Evolutionary conservation across 2,797 vertebrate species (phyloP), one percentile per base, ranked within the genome.

Genomic region (Nasua narica): DNA sequence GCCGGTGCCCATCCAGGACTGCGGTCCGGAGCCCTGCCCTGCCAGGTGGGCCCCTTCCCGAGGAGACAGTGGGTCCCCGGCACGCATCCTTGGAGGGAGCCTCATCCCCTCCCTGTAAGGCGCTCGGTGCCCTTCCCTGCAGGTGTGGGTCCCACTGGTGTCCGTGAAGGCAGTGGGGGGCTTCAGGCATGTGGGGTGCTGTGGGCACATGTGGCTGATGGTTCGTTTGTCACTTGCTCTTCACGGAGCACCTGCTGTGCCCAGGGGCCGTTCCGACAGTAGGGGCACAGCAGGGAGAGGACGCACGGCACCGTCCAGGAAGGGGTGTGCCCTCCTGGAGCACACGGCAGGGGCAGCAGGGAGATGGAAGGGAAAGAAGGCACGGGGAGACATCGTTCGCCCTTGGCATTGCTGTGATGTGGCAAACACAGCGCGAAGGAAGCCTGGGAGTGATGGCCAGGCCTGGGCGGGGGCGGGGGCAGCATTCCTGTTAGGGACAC

Each of bases 1-100:
- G 86, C 74, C 82, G 5, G 7, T 19, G 32, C 96, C 86, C 69
- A 86, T 74, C 7, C 62, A 88, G 92, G 85, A 6, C 40, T 98
- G 97, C 27, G 94, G 82, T 32, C 85, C 1, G 2, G 93, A 92
- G 58, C 95, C 85, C 10, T 87, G 96, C 78, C 95, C 56, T 1
- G 94, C 95, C 92, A 94, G 87, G 96, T 97, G 67, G 50, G 92
- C 40, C 69, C 29, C 27, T 40, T 27, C 9, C 21, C 21, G 1
- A 15, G 67, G 18, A 84, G 50, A 35, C 7, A 4, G 69, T 46
- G 3, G 4, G 79, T 29, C 83, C 35, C 37, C 11, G 48, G 27
- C 35, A 4, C 9, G 62, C 32, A 7, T 40, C 67, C 29, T 52
- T 3, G 9, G 54, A 40, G 43, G 43, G 16, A 37, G 60, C 74